Base-by-base conservation (phyloP, 1,140 invertebrate species). In the Macrotrachela quadricornifera region DNA sequence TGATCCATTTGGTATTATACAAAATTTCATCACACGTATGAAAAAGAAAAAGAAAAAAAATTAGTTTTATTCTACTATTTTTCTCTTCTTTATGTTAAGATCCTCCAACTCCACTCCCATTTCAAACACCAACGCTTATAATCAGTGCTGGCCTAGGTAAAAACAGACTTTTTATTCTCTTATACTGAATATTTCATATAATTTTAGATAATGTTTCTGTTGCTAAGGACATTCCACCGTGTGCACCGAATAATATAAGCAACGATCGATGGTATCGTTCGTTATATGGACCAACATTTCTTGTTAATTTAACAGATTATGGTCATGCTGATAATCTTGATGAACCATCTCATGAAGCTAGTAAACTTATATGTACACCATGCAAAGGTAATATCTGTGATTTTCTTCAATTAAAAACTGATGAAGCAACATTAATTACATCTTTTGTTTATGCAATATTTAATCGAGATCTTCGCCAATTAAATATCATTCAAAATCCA, bases 241-340 rank as follows among this genome's bases (percentile, higher is more conserved):
- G 51, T 53, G 51, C 51, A 10, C 51, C 51, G 17, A 42, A 21
- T 15, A 40, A 46, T 38, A 30, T 53, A 15, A 46, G 44, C 2
- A 53, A 53, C n/a, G 15, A 21, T 15, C 36, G 51, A 21, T 53
- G 46, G n/a, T 53, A 53, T 43, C 37, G 46, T 10, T 47, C 44
- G 1, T 41, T 53, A 18, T 13, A n/a, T 12, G 51, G 45, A 30
- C 51, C 51, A 2, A 42, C 46, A 40, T 53, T 44, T 44, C 30
- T 40, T 17, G 16, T 53, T 11, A 53, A 53, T 37, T 47, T 53
- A 37, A 53, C 51, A 15, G 18, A 46, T n/a, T 53, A 53, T 53
- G 51, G 51, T 15, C 51, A 53, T 43, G 51, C 51, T 9, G 51
- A 47, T 37, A 48, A 46, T 42, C 36, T 53, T 6, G 51, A 53